These are phyloP conservation scores for Cephalophus harveyi DNA, from an alignment of 2,113 vertebrate genomes.

Conservation along the genomic window DNA sequence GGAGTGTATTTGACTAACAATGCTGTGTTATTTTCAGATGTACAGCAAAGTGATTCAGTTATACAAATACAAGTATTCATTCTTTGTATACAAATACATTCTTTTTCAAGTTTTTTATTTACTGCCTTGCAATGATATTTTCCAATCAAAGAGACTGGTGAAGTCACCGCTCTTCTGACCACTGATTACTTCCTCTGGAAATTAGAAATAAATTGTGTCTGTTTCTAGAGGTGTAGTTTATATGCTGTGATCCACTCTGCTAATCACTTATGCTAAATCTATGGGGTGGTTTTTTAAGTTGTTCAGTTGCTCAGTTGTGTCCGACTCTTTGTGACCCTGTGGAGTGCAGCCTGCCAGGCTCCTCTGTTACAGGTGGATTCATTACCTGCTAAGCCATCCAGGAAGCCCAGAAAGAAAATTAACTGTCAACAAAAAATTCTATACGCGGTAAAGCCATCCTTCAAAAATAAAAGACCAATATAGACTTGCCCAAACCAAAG, in stretches of 20 bases:
- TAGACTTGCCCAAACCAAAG: not conserved
- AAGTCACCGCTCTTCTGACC: not conserved
- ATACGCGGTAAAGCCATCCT: not conserved
- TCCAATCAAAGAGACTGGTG: not conserved
- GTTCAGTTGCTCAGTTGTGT: not conserved
- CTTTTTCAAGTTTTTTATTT: not conserved
- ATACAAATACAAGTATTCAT: not conserved
- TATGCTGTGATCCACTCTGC: not conserved
- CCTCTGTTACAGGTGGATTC: not conserved
- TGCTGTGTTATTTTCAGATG: not conserved
- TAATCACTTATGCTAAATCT: not conserved
- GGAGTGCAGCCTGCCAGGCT: not conserved
- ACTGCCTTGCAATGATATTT: not conserved
- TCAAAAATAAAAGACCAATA: not conserved
- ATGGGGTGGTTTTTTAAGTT: not conserved
- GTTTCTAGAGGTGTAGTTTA: conserved; percentile 34
- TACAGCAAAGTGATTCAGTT: not conserved
- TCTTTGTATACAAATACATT: not conserved
- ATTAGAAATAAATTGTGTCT: not conserved
- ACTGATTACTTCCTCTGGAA: conserved; percentile 37
- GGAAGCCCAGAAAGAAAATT: not conserved
- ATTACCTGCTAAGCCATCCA: not conserved
- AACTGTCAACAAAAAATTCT: not conserved
- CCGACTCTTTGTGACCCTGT: not conserved
- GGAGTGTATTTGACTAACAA: not conserved